Base-by-base conservation (phyloP, 2,888 invertebrate species). In the Athetis lepigone region DNA sequence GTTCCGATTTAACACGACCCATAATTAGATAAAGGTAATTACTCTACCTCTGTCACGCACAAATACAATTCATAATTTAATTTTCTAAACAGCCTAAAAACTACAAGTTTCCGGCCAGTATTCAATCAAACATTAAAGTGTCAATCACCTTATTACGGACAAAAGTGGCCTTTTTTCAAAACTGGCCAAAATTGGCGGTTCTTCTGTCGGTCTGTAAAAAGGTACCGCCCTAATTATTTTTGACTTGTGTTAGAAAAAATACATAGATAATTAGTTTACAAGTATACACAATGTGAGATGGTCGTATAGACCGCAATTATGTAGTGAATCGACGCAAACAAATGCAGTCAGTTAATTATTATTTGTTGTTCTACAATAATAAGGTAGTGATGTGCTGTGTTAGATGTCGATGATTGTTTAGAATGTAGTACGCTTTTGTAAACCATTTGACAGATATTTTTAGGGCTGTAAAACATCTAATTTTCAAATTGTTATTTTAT, bases 91-190 rank as follows among this genome's bases (percentile, higher is more conserved):
- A 29, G 50, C 46, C 49, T 6, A 70, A 70, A 70, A 75, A 75
- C 39, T 54, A 43, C 46, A 65, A 61, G 70, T 85, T 85, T 85
- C 86, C 86, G 85, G 83, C 59, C 81, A 81, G 79, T 85, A 76
- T 83, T 80, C 80, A 85, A 87, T 88, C 88, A 75, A 87, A 88
- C 84, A 86, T 83, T 83, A 86, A 88, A 81, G 91, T 94, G 94
- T 94, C 94, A 94, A 92, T 94, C 94, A 93, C 84, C 89, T 92
- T 90, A 92, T 92, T 92, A 92, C 58, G 21, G 50, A 75, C 88
- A 83, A 79, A 86, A 86, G 85, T 88, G 84, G 84, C 80, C 69
- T 85, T 90, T 88, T 90, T 90, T 84, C 69, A 70, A 57, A 61
- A 43, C 64, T 68, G 74, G 58, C 81, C 73, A 84, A 88, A 90